Conservation (phyloP, 2,797 vertebrate genomes). For the Pangasius macronema region DNA sequence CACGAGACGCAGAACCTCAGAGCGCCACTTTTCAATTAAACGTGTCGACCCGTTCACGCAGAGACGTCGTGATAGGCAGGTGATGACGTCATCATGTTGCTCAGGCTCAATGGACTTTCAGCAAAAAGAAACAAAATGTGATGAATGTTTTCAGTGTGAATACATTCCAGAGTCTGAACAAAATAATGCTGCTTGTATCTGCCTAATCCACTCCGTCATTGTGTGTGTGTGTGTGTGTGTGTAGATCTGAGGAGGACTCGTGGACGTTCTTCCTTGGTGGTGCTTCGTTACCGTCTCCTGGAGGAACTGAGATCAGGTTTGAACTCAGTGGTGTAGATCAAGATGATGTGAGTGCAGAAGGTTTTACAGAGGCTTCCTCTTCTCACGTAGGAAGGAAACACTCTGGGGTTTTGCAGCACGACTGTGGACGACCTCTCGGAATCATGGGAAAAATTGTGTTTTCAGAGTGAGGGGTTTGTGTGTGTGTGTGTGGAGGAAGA, state of each 20-base stretch:
- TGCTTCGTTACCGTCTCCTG: neutral
- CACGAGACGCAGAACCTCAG: slow-evolving; percentile 10
- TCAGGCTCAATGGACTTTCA: neutral
- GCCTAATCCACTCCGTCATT: neutral
- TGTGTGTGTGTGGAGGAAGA: neutral
- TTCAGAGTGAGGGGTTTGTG: neutral
- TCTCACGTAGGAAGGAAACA: neutral
- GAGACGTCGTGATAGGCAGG: no score
- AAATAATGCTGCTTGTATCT: neutral
- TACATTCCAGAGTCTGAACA: slow-evolving; percentile 4
- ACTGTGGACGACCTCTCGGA: neutral
- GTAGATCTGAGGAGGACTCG: neutral
- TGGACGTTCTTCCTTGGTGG: neutral
- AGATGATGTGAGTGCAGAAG: neutral
- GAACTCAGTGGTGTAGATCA: neutral
- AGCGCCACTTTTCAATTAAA: neutral
- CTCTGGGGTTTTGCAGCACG: neutral
- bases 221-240: neutral
- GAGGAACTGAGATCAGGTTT: neutral
- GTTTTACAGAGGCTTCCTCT: neutral
- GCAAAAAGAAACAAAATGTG: neutral
- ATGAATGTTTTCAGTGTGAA: neutral
- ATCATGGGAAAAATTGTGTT: neutral
- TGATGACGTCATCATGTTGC: neutral
- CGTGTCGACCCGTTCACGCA: neutral